Percentiles rank a stretch among this genome's conserved stretches.
phyloP scores from a whole-genome alignment of 2,113 vertebrate species.

The Coptodon rendalli region DNA sequence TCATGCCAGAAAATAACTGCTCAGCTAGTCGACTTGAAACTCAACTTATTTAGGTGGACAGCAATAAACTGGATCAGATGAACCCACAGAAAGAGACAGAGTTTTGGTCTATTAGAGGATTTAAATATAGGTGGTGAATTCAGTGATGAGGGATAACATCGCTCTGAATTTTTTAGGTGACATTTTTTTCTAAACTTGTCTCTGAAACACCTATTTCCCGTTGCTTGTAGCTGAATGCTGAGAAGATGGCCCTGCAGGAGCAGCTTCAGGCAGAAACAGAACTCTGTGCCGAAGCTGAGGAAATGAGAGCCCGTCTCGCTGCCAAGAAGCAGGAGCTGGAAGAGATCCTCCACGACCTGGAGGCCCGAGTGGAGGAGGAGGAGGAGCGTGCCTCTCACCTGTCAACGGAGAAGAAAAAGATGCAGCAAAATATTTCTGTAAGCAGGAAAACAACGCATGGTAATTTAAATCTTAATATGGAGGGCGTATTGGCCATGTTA shows the following conservation, averaged over 20 bases:
- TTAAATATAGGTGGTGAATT: not conserved
- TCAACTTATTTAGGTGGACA: not conserved
- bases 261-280: slow-evolving; percentile 97
- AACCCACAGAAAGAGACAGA: not conserved
- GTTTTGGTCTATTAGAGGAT: not conserved
- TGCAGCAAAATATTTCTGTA: slow-evolving; percentile 96
- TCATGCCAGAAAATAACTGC: not conserved
- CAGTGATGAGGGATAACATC: not conserved
- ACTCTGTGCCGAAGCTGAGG: slow-evolving; percentile 93
- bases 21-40: not conserved
- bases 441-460: not conserved
- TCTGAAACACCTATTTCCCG: not conserved
- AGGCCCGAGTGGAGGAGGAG: slow-evolving; percentile 94
- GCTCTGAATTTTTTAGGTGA: not conserved
- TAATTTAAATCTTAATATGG: not conserved
- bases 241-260: slow-evolving; percentile 95
- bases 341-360: slow-evolving; percentile 95
- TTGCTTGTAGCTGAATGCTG: slow-evolving; percentile 75
- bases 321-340: slow-evolving; percentile 96
- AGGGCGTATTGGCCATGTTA: not conserved
- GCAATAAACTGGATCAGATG: not conserved
- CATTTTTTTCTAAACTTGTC: too few species aligned
- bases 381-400: slow-evolving; percentile 90
- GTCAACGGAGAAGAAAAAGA: slow-evolving; percentile 87
- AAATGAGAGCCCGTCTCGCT: slow-evolving; percentile 90